A percentile compares a stretch with the other conserved stretches of the same genome.
These are phyloP conservation scores for Hoplostethus atlanticus DNA, from an alignment of 2,797 vertebrate genomes.

Conservation along the genomic window DNA sequence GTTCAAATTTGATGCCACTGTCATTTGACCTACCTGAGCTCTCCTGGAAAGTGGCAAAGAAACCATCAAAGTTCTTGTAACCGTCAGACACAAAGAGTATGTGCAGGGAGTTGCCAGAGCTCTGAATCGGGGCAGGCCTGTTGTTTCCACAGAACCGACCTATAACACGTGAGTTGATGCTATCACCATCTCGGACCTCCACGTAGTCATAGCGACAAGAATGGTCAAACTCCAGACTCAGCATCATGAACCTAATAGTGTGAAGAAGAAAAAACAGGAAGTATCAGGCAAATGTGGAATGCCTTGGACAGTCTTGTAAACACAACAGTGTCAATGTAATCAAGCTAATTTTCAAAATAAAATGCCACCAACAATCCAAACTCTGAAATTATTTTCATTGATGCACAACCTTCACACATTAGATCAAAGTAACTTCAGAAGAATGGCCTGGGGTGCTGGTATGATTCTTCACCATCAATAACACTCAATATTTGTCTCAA, in stretches of 20 bases:
- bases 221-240: slow-evolving; percentile 90
- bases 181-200: slow-evolving; percentile 94
- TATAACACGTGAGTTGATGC: slow-evolving; percentile 88
- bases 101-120: slow-evolving; percentile 91
- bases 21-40: slow-evolving; percentile 87
- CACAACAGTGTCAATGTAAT: background rate
- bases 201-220: slow-evolving; percentile 97
- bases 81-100: slow-evolving; percentile 96
- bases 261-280: background rate
- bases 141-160: slow-evolving; percentile 95
- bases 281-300: background rate
- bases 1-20: background rate
- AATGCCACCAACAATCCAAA: background rate
- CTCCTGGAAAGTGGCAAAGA: slow-evolving; percentile 95
- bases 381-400: background rate
- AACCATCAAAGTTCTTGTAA: slow-evolving; percentile 98
- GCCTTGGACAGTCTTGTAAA: background rate
- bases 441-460: background rate
- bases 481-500: background rate
- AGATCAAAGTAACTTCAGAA: background rate
- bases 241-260: slow-evolving; percentile 91
- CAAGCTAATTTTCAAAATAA: background rate
- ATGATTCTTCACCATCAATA: background rate
- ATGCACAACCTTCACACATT: background rate
- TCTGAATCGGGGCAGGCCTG: slow-evolving; percentile 88